Evolutionary conservation across 1,140 invertebrate genomes (phyloP).

Genomic region (Berghia stephanieae): DNA sequence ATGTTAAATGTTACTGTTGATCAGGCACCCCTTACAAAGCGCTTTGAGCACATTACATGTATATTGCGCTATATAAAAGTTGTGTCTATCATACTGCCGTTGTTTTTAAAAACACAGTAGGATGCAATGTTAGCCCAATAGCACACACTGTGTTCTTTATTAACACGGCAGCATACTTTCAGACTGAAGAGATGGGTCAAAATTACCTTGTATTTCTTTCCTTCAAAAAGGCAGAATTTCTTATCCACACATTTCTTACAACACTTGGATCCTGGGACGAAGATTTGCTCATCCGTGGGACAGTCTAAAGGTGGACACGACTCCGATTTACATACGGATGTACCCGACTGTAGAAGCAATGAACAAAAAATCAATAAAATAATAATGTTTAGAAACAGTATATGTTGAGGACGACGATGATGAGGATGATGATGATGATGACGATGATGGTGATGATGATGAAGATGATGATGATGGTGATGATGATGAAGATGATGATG

Average conservation of each 20-base stretch:
- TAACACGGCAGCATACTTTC: neutral
- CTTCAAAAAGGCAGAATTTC: conserved; percentile 54
- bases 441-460: no score
- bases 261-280: conserved; percentile 42
- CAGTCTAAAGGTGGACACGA: conserved; percentile 61
- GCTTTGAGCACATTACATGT: neutral
- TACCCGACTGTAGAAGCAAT: conserved; percentile 49
- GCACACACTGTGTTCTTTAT: no score
- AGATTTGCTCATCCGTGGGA: conserved; percentile 61
- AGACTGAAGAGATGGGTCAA: neutral
- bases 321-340: conserved; percentile 53
- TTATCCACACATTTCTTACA: conserved; percentile 54
- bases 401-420: no score
- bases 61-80: neutral
- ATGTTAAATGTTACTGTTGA: no score
- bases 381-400: neutral
- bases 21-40: no score
- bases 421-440: no score
- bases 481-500: no score
- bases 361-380: neutral
- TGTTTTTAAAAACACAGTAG: no score
- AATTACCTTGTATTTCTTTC: conserved; percentile 56
- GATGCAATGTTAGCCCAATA: no score
- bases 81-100: no score
- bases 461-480: no score